A percentile compares a stretch with the other conserved stretches of the same genome.
Conservation (phyloP, 2,888 invertebrate species). For the Caenorhabditis parvicauda region DNA sequence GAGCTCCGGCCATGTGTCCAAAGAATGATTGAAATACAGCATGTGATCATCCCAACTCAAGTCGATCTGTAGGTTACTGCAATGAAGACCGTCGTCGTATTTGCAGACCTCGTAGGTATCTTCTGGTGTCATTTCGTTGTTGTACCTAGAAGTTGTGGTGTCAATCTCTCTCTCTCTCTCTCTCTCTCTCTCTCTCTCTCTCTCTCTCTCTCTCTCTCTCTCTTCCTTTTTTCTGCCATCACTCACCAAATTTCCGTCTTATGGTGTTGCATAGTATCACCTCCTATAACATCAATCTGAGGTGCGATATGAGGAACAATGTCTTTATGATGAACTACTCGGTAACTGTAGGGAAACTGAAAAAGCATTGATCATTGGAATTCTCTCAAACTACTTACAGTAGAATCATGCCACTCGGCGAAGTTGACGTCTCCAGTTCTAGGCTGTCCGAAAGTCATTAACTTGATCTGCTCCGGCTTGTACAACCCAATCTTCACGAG, state of each 20-base stretch:
- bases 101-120: conserved; percentile 22
- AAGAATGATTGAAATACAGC: conserved; percentile 35
- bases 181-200: too few species aligned
- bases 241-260: conserved; percentile 29
- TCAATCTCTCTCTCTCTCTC: too few species aligned
- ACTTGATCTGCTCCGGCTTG: conserved; percentile 16
- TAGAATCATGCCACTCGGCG: conserved; percentile 36
- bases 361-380: too few species aligned
- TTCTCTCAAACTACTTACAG: too few species aligned
- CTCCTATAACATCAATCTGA: conserved; percentile 17
- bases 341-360: conserved; percentile 30
- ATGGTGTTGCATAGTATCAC: conserved; percentile 35
- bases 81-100: conserved; percentile 33
- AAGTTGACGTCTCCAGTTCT: conserved; percentile 35
- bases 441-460: conserved; percentile 47
- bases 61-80: conserved; percentile 29
- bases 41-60: conserved; percentile 25
- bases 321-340: conserved; percentile 35
- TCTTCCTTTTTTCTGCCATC: too few species aligned
- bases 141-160: conserved; percentile 38
- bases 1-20: too few species aligned
- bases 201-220: too few species aligned
- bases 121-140: conserved; percentile 32
- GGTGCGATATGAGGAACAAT: conserved; percentile 37
- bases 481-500: conserved; percentile 23